These are phyloP conservation scores for Ctenomys sociabilis DNA, from an alignment of 2,113 vertebrate genomes.

Conservation along the genomic window DNA sequence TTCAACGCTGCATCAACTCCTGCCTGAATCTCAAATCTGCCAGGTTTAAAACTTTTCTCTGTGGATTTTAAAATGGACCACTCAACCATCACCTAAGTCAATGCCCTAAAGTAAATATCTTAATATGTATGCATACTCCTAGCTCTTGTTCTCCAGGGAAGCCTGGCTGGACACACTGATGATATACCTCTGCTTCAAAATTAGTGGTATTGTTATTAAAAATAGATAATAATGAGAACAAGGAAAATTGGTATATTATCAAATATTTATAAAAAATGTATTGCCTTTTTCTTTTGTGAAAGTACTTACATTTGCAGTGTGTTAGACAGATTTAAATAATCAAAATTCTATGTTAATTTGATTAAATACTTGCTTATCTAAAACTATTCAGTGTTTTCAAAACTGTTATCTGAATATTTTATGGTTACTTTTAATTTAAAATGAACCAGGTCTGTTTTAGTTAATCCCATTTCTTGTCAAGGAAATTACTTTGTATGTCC, in stretches of 20 bases:
- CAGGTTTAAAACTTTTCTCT: neutral
- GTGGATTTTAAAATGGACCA: neutral
- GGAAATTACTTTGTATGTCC: slow-evolving; percentile 30
- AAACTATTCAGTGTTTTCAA: neutral
- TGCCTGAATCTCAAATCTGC: neutral
- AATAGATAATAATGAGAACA: neutral
- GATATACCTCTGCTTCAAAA: neutral
- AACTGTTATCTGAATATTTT: slow-evolving; percentile 9
- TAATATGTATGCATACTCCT: neutral
- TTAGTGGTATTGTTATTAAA: neutral
- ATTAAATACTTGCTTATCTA: neutral
- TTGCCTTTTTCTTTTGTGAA: neutral
- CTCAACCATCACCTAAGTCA: neutral
- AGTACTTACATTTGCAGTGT: neutral
- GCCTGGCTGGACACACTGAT: neutral
- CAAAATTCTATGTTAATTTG: neutral
- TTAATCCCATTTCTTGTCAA: neutral
- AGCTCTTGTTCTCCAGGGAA: neutral
- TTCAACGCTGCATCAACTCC: neutral
- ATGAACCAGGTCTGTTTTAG: neutral
- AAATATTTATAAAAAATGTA: slow-evolving; percentile 33
- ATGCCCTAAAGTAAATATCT: neutral
- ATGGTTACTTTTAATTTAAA: slow-evolving; percentile 18
- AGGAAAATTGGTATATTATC: neutral
- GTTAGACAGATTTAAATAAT: neutral